A percentile compares a stretch with the other conserved stretches of the same genome.
phyloP scores from a whole-genome alignment of 2,888 invertebrate species.

The Spisula subtruncata region DNA sequence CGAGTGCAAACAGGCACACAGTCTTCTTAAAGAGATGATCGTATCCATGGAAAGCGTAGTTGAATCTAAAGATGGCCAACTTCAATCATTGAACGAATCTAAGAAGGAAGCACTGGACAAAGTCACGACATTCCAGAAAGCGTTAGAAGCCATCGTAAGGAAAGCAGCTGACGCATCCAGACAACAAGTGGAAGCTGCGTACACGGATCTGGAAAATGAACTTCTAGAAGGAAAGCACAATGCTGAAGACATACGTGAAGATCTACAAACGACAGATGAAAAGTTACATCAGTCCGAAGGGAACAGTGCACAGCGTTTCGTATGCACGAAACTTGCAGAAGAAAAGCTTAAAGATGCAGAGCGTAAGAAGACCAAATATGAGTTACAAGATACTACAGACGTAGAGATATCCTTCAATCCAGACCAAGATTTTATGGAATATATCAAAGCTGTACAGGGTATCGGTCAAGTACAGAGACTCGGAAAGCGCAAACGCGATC shows the following conservation, averaged over 20 bases:
- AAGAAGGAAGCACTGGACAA: background rate
- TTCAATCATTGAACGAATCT: background rate
- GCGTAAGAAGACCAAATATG: too few species aligned
- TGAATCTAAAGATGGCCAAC: background rate
- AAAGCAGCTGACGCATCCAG: background rate
- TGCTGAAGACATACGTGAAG: background rate
- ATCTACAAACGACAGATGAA: background rate
- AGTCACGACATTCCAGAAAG: background rate
- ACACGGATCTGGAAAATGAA: background rate
- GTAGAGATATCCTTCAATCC: background rate
- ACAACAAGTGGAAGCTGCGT: background rate
- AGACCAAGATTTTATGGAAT: background rate
- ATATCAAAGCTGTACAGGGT: background rate
- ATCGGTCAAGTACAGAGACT: slow-evolving; percentile 4
- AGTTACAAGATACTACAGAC: background rate
- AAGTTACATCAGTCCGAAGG: background rate
- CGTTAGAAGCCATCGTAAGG: background rate
- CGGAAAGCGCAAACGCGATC: background rate
- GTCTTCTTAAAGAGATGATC: background rate
- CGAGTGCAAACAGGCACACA: background rate
- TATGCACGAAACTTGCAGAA: slow-evolving; percentile 11
- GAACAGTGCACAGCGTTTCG: slow-evolving; percentile 29
- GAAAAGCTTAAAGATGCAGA: background rate
- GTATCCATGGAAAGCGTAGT: background rate
- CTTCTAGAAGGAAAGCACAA: background rate